Percentiles rank a stretch among this genome's conserved stretches.
Evolutionary conservation across 1,140 invertebrate species (phyloP).

Genomic region (Neodiprion virginianus): DNA sequence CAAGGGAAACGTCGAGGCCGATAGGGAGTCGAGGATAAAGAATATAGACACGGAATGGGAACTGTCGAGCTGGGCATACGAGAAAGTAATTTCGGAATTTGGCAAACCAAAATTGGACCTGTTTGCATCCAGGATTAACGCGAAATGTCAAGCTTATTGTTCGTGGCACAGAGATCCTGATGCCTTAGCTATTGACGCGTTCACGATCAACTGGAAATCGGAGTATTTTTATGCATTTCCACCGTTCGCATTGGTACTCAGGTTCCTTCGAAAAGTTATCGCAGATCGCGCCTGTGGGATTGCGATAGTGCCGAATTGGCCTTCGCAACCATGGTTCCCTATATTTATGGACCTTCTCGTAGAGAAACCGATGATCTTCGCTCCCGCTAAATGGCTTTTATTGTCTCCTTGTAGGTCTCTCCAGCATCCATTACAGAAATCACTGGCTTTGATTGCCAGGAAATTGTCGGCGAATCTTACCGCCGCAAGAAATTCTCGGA

Average conservation of each 20-base stretch:
- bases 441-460: constrained; percentile 19
- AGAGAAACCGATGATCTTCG: not conserved
- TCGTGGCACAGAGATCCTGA: constrained; percentile 37
- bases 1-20: constrained; percentile 34
- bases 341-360: constrained; percentile 21
- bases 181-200: constrained; percentile 33
- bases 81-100: constrained; percentile 30
- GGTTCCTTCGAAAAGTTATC: constrained; percentile 33
- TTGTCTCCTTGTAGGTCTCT: constrained; percentile 20
- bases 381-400: constrained; percentile 18
- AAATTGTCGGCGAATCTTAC: constrained; percentile 21
- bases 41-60: constrained; percentile 26
- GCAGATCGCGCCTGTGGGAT: constrained; percentile 34
- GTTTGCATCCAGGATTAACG: constrained; percentile 34
- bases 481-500: constrained; percentile 17
- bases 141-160: constrained; percentile 33
- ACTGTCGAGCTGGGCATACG: constrained; percentile 18
- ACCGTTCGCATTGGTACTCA: constrained; percentile 33
- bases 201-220: constrained; percentile 35
- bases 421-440: constrained; percentile 20
- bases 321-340: constrained; percentile 38
- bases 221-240: constrained; percentile 40
- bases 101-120: constrained; percentile 32
- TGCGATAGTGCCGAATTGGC: constrained; percentile 45
- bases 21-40: constrained; percentile 31